Conservation (phyloP, 2,888 invertebrate genomes). For the Dicyrtoma fusca region DNA sequence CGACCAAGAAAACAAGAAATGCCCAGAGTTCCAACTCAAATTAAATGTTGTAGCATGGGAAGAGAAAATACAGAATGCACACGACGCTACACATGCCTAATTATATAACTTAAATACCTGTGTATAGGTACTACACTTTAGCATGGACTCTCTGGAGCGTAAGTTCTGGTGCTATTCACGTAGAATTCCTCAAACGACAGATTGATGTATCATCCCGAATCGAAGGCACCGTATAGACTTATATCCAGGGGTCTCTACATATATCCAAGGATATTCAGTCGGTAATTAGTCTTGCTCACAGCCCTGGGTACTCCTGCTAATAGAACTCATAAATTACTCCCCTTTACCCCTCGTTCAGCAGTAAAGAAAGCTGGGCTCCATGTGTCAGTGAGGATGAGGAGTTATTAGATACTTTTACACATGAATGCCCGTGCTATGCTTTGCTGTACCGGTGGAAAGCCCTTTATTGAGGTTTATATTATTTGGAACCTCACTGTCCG, state of each 20-base stretch:
- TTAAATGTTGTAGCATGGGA: no score
- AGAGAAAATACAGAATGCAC: no score
- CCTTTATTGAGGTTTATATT: conserved; percentile 8
- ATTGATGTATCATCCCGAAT: neutral
- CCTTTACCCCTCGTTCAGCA: conserved; percentile 9
- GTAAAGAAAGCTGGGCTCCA: neutral
- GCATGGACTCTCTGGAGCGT: no score
- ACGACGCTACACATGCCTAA: no score
- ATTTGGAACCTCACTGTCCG: conserved; percentile 12
- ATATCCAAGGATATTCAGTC: no score
- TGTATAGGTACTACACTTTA: no score
- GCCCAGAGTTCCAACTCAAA: no score
- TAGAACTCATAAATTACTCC: conserved; percentile 30
- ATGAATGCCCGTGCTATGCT: neutral
- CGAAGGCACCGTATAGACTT: neutral
- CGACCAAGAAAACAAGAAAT: no score
- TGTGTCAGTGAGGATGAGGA: neutral
- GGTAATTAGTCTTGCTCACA: conserved; percentile 31
- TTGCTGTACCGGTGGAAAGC: no score
- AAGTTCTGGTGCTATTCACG: neutral
- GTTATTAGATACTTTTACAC: neutral
- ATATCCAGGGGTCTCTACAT: no score
- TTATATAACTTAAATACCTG: no score
- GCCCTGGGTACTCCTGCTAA: conserved; percentile 18
- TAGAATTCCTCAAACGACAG: conserved; percentile 2